A percentile compares a stretch with the other conserved stretches of the same genome.
Evolutionary conservation across 2,888 invertebrate species (phyloP).

Genomic region (Gerris lacustris): DNA sequence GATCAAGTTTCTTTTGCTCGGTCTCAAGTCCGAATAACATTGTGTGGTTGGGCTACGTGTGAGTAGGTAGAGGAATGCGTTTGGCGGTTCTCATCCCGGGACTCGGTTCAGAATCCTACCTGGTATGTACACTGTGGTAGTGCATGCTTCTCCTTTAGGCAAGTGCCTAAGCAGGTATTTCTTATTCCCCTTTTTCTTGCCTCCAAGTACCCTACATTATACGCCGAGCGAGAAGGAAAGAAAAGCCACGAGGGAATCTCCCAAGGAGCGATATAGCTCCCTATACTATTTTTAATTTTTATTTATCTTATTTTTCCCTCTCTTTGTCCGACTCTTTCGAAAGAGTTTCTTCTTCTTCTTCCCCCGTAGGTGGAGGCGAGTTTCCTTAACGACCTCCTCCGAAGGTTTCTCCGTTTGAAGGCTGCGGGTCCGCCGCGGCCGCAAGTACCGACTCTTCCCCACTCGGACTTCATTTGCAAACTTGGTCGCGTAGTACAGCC

Average conservation of each 20-base stretch:
- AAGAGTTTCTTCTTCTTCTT: not conserved
- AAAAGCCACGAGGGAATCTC: not conserved
- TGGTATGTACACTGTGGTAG: too few species aligned
- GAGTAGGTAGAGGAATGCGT: too few species aligned
- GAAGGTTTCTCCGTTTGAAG: not conserved
- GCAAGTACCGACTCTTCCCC: not conserved
- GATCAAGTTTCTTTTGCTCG: too few species aligned
- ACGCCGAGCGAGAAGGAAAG: too few species aligned
- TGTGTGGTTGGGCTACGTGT: too few species aligned
- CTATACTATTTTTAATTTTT: conserved; percentile 1
- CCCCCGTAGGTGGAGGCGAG: not conserved
- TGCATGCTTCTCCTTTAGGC: too few species aligned
- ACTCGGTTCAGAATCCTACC: too few species aligned
- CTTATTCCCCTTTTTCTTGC: too few species aligned
- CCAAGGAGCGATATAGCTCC: not conserved
- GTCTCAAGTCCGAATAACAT: too few species aligned
- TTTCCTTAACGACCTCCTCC: not conserved
- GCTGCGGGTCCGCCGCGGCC: not conserved
- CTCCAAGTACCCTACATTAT: too few species aligned
- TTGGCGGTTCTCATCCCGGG: too few species aligned
- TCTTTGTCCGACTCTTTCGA: not conserved
- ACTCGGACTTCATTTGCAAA: not conserved
- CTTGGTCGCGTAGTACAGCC: not conserved
- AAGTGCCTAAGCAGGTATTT: too few species aligned
- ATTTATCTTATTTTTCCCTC: not conserved